phyloP scores from a whole-genome alignment of 2,888 invertebrate genomes.

The Diadegma fenestrale region DNA sequence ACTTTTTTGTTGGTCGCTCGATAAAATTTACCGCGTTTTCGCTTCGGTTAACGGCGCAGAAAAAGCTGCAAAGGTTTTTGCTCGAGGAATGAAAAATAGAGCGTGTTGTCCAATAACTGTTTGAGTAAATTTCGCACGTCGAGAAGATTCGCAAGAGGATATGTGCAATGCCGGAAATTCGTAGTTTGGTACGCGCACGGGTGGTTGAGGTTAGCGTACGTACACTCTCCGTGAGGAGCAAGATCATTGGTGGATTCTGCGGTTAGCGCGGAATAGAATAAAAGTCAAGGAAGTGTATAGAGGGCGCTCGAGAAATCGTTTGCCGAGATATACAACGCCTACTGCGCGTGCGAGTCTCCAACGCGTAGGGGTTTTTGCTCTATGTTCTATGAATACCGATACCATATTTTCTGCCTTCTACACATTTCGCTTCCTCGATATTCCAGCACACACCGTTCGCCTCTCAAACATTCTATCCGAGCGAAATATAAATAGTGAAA shows the following conservation, averaged over 20 bases:
- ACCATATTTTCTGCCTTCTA: constrained; percentile 63
- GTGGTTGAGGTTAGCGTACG: constrained; percentile 22
- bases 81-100: background rate
- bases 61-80: background rate
- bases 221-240: constrained; percentile 18
- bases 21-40: background rate
- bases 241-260: constrained; percentile 43
- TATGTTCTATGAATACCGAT: constrained; percentile 61
- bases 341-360: constrained; percentile 46
- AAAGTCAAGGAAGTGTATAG: constrained; percentile 50
- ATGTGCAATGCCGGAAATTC: constrained; percentile 39
- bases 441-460: constrained; percentile 30
- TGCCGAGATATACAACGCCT: constrained; percentile 58
- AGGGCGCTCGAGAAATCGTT: constrained; percentile 51
- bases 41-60: background rate
- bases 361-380: constrained; percentile 65
- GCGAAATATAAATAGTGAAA: background rate
- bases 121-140: constrained; percentile 34
- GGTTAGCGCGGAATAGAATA: constrained; percentile 16
- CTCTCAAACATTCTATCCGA: constrained; percentile 25
- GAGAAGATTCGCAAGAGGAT: background rate
- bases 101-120: constrained; percentile 18
- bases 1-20: background rate
- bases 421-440: constrained; percentile 55
- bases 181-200: constrained; percentile 15